Evolutionary conservation across 2,888 invertebrate species (phyloP), one percentile per base, ranked within the genome.

Genomic region (Rosalia funebris): DNA sequence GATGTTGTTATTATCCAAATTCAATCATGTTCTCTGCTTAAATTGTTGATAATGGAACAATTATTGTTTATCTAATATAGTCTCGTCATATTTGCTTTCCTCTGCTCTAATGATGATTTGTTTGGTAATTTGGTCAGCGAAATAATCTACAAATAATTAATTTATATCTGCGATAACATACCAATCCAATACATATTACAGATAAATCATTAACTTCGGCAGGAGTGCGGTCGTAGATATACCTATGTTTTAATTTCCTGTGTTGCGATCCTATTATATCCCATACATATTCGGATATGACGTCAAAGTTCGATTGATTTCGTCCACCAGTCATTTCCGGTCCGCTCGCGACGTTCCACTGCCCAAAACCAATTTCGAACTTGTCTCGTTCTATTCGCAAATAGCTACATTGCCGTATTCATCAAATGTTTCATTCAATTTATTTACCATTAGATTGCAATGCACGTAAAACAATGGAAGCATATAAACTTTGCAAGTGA

Each of bases 221-320:
- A 39, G 53, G 32, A 46, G 47, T 47, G 62, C 60, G 59, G 52
- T 63, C 67, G 69, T 75, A 72, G 74, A 75, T 75, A 77, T 76
- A 73, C 70, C 72, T 76, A 75, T 75, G 78, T 79, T 81, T 81
- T 79, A 81, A 81, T 81, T 81, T 81, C 81, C 81, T 80, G 81
- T 78, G 75, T 76, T 77, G 77, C 77, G 74, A 71, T 74, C 73
- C 78, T 72, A 78, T 80, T 78, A 79, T 76, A 75, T 75, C 73
- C 73, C 69, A 69, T 69, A 74, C 69, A 70, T 71, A 73, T 68
- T 67, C 70, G 73, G 70, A 71, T 66, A 71, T 74, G 75, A 75
- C 75, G 75, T 73, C 74, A 69, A 64, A 70, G 73, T 76, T 73
- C 77, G 77, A 80, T 80, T 79, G 79, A 79, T 77, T 79, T 73